These are phyloP conservation scores for Syngnathus acus DNA, from an alignment of 2,797 vertebrate genomes.

Conservation along the genomic window DNA sequence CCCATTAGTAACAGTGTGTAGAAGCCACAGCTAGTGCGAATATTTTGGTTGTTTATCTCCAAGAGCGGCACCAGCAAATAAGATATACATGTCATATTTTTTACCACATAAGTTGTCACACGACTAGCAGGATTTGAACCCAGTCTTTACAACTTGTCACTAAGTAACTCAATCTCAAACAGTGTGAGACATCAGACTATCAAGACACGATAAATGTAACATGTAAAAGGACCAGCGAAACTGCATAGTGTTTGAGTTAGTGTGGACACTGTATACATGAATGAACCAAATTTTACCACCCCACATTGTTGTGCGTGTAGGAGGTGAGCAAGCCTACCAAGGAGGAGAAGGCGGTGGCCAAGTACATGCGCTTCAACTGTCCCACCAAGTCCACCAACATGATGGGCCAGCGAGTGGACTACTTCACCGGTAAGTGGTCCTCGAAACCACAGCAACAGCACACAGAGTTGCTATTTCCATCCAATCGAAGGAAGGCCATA, in stretches of 20 bases:
- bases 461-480: not conserved
- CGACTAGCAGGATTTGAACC: too few relatives aligned
- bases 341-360: slow-evolving; percentile 96
- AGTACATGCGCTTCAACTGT: slow-evolving; percentile 96
- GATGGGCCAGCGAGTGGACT: slow-evolving; percentile 97
- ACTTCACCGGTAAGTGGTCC: slow-evolving; percentile 84
- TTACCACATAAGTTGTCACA: too few relatives aligned
- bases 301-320: slow-evolving; percentile 51
- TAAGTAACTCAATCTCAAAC: too few relatives aligned
- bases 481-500: not conserved
- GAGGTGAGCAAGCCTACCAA: slow-evolving; percentile 96
- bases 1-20: not conserved
- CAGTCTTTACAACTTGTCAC: too few relatives aligned
- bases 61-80: too few relatives aligned
- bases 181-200: too few relatives aligned
- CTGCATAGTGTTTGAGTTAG: too few relatives aligned
- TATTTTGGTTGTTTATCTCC: not conserved
- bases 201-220: too few relatives aligned
- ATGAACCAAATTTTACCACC: too few relatives aligned
- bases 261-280: too few relatives aligned
- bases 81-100: too few relatives aligned
- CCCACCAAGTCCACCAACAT: slow-evolving; percentile 97
- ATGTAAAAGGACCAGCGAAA: too few relatives aligned
- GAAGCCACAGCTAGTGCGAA: not conserved
- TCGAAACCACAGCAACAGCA: not conserved